Conservation (phyloP, 2,888 invertebrate species). For the Stenurella melanura region DNA sequence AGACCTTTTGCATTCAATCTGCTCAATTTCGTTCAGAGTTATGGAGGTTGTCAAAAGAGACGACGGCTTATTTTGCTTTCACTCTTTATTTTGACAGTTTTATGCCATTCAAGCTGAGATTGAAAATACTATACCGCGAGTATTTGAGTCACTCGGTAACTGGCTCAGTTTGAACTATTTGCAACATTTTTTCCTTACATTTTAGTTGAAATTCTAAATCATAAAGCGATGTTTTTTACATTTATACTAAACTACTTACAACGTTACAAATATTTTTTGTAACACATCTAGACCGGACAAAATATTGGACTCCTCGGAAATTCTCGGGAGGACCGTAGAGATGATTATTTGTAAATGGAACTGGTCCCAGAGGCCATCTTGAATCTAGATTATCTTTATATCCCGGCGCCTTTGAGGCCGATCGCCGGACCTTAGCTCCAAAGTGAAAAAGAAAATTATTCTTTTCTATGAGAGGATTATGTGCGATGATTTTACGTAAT, state of each 20-base stretch:
- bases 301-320: constrained; percentile 17
- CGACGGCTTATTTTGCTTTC: too few relatives aligned
- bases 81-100: too few relatives aligned
- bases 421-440: not conserved
- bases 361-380: constrained; percentile 17
- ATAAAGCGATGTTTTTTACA: not conserved
- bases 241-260: not conserved
- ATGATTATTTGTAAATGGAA: constrained; percentile 29
- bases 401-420: constrained; percentile 6
- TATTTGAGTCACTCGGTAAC: too few relatives aligned
- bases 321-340: constrained; percentile 11
- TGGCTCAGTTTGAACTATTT: not conserved
- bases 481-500: not conserved
- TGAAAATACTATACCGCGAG: too few relatives aligned
- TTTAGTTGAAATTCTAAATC: too few relatives aligned
- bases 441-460: constrained; percentile 16
- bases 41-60: too few relatives aligned
- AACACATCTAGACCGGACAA: constrained; percentile 4
- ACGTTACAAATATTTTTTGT: not conserved
- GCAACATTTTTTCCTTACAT: not conserved
- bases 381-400: constrained; percentile 26
- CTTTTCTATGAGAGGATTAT: not conserved
- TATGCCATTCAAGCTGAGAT: too few relatives aligned
- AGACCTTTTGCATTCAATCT: too few relatives aligned
- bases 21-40: too few relatives aligned